A percentile compares a stretch with the other conserved stretches of the same genome.
phyloP scores from a whole-genome alignment of 2,888 invertebrate genomes.

The Apamea anceps region DNA sequence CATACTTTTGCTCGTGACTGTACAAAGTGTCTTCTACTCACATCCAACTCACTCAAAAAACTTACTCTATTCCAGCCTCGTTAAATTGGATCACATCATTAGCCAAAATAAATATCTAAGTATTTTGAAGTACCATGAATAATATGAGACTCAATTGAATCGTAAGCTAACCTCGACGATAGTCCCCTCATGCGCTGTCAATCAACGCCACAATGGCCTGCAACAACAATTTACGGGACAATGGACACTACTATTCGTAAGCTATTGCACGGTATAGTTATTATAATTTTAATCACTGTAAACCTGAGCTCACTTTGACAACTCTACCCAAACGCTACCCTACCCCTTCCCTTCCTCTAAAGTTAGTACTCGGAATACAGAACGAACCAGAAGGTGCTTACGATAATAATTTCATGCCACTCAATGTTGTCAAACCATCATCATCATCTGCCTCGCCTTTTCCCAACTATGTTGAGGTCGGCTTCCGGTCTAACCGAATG shows the following conservation, averaged over 20 bases:
- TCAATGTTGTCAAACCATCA: neutral
- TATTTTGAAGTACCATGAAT: neutral
- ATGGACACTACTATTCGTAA: conserved; percentile 18
- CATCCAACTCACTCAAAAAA: neutral
- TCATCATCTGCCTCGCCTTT: too few species aligned
- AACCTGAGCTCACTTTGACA: conserved; percentile 7
- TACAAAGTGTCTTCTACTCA: neutral
- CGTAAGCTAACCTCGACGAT: neutral
- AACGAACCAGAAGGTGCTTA: neutral
- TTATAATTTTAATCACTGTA: conserved; percentile 18
- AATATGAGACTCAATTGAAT: conserved; percentile 8
- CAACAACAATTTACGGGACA: conserved; percentile 20
- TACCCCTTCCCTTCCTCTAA: neutral
- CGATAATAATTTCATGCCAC: neutral
- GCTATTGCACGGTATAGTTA: neutral
- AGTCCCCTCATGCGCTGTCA: conserved; percentile 24
- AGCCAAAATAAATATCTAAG: conserved; percentile 7
- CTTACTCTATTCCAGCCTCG: too few species aligned
- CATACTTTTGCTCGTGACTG: too few species aligned
- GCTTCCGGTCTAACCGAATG: too few species aligned
- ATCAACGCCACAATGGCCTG: conserved; percentile 6
- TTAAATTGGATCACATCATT: neutral
- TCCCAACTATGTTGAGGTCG: too few species aligned
- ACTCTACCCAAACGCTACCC: neutral
- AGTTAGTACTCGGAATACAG: conserved; percentile 2